Base-by-base conservation (phyloP, 2,113 vertebrate genomes). In the Pagrus major region DNA sequence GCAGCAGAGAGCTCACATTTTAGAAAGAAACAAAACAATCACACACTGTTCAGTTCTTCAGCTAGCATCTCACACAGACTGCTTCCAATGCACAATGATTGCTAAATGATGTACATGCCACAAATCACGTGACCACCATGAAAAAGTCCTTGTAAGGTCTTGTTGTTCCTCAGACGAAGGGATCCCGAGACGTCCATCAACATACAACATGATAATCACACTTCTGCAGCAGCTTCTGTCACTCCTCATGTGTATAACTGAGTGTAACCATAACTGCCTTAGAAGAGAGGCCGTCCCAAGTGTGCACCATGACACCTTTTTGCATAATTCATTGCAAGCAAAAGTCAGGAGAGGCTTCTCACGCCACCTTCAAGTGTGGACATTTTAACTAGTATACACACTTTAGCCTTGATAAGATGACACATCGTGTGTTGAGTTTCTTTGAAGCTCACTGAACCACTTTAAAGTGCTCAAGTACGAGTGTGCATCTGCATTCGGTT, bases 21-120 rank as follows among this genome's bases (percentile, higher is more conserved):
- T n/a, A 8, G 1, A 2, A 21, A 14, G 56, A n/a, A 6, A 33
- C 18, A 0, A 37, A 37, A 39, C 31, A 37, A 25, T n/a, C 0
- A 0, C 0, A 58, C 29, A 12, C 46, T 25, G 31, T n/a, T n/a
- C n/a, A n/a, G n/a, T n/a, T n/a, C n/a, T n/a, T n/a, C n/a, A n/a
- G n/a, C n/a, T n/a, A n/a, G n/a, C n/a, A 25, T n/a, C 0, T 0
- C 0, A 58, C 29, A 12, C 46, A 18, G 31, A 1, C 14, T 55
- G 52, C 16, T 16, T 66, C 9, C 23, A 37, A 66, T 4, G 9
- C 27, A n/a, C 31, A 33, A 33, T 31, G 8, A 0, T 1, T 2
- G 11, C 47, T 51, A 12, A 51, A 51, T 11, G 33, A 35, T 35
- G 46, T 39, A 39, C 33, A 35, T 35, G 33, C 33, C 33, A 7